Evolutionary conservation across 2,888 invertebrate species (phyloP), one percentile per base, ranked within the genome.

Genomic region (Lissocephala sabroskyi): DNA sequence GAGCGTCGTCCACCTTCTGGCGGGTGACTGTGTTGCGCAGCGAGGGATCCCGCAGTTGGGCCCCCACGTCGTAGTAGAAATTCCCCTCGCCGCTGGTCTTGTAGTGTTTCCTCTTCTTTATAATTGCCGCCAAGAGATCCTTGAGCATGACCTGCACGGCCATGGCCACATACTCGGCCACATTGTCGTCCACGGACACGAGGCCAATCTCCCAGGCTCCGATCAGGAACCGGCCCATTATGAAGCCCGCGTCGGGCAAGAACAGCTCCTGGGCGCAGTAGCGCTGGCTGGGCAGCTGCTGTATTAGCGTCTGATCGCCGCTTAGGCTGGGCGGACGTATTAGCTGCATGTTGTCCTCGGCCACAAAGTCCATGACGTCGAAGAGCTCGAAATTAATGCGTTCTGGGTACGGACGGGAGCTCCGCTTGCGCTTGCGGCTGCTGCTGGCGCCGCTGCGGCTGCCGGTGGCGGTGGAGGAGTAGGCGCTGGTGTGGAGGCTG

Each of bases 151-250:
- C 88, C 83, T 92, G 91, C 1, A 94, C 91, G 1, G 95, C 93
- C 36, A 90, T 89, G 30, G 94, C 91, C 41, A 96, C 88, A n/a
- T 94, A 86, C 55, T 93, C 92, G 0, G 94, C 92, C 3, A 94
- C 93, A 56, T 88, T 89, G 73, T 94, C 93, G 55, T 95, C 93
- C 2, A 93, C 93, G 5, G 94, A 93, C 62, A 94, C 91, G 33
- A 97, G 87, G 0, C 94, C 95, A 41, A 90, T 89, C 76, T 96
- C 95, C 96, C 96, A 96, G 4, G 95, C 95, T 3, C 92, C 91
- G 7, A 96, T 87, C 83, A 95, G 89, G 66, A 96, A 89, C 51
- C 95, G 87, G 0, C 95, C 94, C 55, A 93, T 88, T 3, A 96
- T 90, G 74, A 96, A 90, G 0, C 92, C 91, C 56, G 90, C 89